Base-by-base conservation (phyloP, 2,113 vertebrate species). In the Callochromis pleurospilus region DNA sequence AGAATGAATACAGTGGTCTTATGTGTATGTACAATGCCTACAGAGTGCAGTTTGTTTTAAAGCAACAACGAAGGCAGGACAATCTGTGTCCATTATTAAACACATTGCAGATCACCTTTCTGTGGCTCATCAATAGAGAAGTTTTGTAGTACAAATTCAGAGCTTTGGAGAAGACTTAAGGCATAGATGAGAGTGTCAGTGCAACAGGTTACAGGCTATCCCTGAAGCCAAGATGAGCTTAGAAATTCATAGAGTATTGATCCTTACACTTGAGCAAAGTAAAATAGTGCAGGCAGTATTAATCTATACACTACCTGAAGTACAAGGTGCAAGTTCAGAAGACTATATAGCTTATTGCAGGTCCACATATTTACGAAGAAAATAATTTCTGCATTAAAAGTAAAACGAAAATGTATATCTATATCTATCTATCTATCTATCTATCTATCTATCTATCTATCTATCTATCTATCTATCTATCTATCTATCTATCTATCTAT, bases 211-310 rank as follows among this genome's bases (percentile, higher is more conserved):
- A 90, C 84, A 86, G 81, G 80, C 85, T 85, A 87, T 87, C 81
- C 84, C 53, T 9, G 73, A 73, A 88, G 92, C 87, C 84, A 88
- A 91, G 93, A 95, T 87, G 85, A 85, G 84, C 92, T 94, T 94
- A 92, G 93, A 95, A 96, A 96, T 96, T 95, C 96, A 96, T 96
- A 95, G 95, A 95, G 88, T 96, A 96, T 96, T 83, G 96, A 96
- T 96, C 92, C 86, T 84, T 65, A 53, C 83, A 88, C 92, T 91
- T 51, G 29, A 91, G 90, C 89, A 92, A 95, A 94, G 91, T 93
- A 92, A 94, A 96, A 95, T 86, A 93, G 79, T 86, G 91, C 91
- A 92, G 86, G 89, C 89, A 86, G 91, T 94, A 95, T 95, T 92
- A 92, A 95, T 89, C 86, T 82, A 86, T 90, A 87, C 56, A 84